Percentiles rank a stretch among this genome's conserved stretches.
These are phyloP conservation scores for Apodemia hepburni DNA, from an alignment of 2,888 invertebrate species.

Conservation along the genomic window DNA sequence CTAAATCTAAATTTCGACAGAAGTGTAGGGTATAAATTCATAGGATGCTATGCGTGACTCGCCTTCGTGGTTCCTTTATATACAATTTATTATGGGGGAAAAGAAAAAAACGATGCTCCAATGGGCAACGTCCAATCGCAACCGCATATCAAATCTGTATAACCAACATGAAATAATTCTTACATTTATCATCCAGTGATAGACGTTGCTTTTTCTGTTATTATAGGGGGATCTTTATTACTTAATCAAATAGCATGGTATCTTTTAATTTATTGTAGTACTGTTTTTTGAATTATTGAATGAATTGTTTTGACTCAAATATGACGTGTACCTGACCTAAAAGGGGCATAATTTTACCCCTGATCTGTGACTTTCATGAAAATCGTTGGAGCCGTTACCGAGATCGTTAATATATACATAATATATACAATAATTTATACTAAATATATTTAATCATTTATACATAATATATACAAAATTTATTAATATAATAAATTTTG, in stretches of 20 bases:
- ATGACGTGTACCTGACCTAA: too few species aligned
- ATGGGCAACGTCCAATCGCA: conserved; percentile 46
- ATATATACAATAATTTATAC: too few species aligned
- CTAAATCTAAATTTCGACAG: conserved; percentile 78
- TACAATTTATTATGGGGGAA: conserved; percentile 70
- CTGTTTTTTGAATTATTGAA: not conserved
- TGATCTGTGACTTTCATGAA: too few species aligned
- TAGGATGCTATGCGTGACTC: conserved; percentile 76
- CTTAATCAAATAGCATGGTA: conserved; percentile 9
- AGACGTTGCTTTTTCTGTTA: conserved; percentile 15
- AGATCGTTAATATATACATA: too few species aligned
- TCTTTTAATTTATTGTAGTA: not conserved
- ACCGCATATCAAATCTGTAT: conserved; percentile 41
- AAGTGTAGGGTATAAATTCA: conserved; percentile 75
- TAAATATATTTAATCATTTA: too few species aligned
- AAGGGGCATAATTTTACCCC: too few species aligned
- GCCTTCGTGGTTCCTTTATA: conserved; percentile 63
- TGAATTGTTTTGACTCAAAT: too few species aligned
- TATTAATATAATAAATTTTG: too few species aligned
- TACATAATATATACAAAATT: too few species aligned
- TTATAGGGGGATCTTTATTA: conserved; percentile 15
- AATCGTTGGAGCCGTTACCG: too few species aligned
- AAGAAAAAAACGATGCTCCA: conserved; percentile 47
- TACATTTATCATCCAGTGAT: conserved; percentile 25
- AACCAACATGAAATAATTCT: conserved; percentile 36